Percentiles rank a stretch among this genome's conserved stretches.
Conservation (phyloP, 2,113 vertebrate species). For the Siniperca knerii region DNA sequence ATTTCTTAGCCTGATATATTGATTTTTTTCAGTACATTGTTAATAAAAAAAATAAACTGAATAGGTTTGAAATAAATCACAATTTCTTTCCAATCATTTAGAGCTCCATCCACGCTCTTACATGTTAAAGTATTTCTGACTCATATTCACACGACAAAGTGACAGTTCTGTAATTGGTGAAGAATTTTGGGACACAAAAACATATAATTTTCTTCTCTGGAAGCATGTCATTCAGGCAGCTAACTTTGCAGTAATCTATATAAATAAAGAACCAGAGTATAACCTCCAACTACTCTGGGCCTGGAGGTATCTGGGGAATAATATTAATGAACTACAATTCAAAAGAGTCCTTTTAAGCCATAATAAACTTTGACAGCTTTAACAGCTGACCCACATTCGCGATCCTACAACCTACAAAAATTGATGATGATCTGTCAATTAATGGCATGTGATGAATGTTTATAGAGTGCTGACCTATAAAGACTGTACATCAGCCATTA, state of each 20-base stretch:
- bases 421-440: not conserved
- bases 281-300: not conserved
- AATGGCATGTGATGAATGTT: not conserved
- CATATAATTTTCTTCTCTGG: not conserved
- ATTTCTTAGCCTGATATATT: not conserved
- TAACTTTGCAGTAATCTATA: not conserved
- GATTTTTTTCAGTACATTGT: not conserved
- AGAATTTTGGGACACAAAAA: not conserved
- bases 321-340: constrained; percentile 16
- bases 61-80: not conserved
- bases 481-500: constrained; percentile 42
- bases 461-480: constrained; percentile 45
- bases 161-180: not conserved
- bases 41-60: not conserved
- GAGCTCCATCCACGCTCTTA: not conserved
- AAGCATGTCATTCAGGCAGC: not conserved
- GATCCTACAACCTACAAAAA: not conserved
- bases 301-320: not conserved
- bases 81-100: not conserved
- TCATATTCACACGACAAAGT: not conserved
- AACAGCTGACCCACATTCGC: constrained; percentile 1
- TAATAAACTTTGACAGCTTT: constrained; percentile 16
- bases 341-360: constrained; percentile 19
- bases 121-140: not conserved
- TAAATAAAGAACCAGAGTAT: not conserved